Evolutionary conservation across 92 coral and sea anemone species (phyloP).

Genomic region (Muricea muricata): DNA sequence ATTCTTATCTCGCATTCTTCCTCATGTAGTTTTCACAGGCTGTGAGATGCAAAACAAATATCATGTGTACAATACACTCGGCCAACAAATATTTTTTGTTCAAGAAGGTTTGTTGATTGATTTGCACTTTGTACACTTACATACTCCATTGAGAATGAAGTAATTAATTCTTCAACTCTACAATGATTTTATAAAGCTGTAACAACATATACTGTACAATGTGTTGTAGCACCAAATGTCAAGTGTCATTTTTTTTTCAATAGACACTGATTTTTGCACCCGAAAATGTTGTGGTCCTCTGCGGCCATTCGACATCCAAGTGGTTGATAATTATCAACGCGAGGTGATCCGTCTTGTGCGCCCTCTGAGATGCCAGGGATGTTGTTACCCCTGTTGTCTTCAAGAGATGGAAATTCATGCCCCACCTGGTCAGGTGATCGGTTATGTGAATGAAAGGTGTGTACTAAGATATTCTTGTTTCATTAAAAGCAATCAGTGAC

Average conservation of each 20-base stretch:
- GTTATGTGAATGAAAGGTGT: conserved; percentile 90
- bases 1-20: neutral
- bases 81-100: conserved; percentile 94
- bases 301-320: conserved; percentile 92
- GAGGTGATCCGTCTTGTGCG: conserved; percentile 93
- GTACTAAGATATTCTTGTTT: neutral
- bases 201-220: too few species aligned
- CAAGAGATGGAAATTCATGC: conserved; percentile 90
- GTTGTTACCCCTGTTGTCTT: conserved; percentile 93
- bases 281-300: conserved; percentile 97
- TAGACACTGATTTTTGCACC: conserved; percentile 95
- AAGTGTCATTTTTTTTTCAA: too few species aligned
- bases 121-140: too few species aligned
- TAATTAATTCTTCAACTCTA: too few species aligned
- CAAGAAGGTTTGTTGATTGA: conserved; percentile 86
- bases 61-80: conserved; percentile 85
- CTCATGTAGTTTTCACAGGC: conserved; percentile 83
- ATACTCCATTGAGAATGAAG: too few species aligned
- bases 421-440: conserved; percentile 88
- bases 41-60: conserved; percentile 94
- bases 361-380: conserved; percentile 87
- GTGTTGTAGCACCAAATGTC: too few species aligned
- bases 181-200: too few species aligned
- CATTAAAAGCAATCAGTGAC: too few species aligned
- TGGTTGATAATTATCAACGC: conserved; percentile 81